These are phyloP conservation scores for Chionis minor DNA, from an alignment of 2,113 vertebrate species.

Conservation along the genomic window DNA sequence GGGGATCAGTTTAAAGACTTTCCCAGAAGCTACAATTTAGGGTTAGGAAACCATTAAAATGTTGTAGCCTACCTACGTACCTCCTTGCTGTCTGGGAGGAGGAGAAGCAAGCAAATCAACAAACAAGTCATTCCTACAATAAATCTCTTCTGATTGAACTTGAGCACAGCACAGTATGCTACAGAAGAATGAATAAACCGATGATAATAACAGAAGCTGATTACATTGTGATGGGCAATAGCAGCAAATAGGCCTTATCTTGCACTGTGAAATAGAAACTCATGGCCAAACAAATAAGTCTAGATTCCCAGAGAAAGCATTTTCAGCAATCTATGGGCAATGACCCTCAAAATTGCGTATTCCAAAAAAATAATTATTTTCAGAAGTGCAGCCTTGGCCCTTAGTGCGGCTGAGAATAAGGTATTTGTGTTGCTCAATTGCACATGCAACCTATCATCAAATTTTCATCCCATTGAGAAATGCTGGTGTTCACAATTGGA, in stretches of 20 bases:
- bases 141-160: slow-evolving; percentile 38
- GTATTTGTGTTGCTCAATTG: slow-evolving; percentile 46
- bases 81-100: neutral
- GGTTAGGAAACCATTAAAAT: neutral
- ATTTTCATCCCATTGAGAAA: slow-evolving; percentile 13
- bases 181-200: slow-evolving; percentile 40
- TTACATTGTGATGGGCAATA: slow-evolving; percentile 62
- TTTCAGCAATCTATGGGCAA: slow-evolving; percentile 56
- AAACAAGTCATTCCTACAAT: slow-evolving; percentile 11
- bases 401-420: neutral
- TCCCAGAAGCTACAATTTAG: neutral
- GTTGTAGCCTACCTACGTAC: neutral
- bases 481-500: neutral
- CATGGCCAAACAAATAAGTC: slow-evolving; percentile 43
- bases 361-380: slow-evolving; percentile 38
- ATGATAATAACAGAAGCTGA: slow-evolving; percentile 58
- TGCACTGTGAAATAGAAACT: slow-evolving; percentile 50
- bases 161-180: neutral
- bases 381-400: slow-evolving; percentile 1
- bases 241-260: slow-evolving; percentile 59
- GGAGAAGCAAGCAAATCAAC: neutral
- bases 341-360: slow-evolving; percentile 64
- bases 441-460: neutral
- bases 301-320: neutral
- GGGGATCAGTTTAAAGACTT: neutral